These are phyloP conservation scores for Lochmaea crataegi DNA, from an alignment of 2,888 invertebrate species.

Conservation along the genomic window DNA sequence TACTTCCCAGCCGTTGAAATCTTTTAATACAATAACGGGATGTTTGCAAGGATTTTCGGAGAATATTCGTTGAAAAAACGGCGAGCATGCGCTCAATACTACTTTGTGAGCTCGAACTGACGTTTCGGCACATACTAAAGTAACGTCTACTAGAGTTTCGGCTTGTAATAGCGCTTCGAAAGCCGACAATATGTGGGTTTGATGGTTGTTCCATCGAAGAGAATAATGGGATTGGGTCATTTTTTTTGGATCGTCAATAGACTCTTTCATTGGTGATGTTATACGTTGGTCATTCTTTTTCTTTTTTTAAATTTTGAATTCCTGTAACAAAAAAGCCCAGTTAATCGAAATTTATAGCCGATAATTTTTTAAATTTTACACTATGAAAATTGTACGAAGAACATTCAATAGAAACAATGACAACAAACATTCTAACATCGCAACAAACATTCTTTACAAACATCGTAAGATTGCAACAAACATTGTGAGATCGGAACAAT, in stretches of 20 bases:
- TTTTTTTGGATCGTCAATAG: slow-evolving; percentile 25
- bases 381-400: no score
- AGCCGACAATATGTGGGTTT: slow-evolving; percentile 85
- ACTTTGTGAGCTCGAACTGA: slow-evolving; percentile 91
- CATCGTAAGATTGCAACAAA: no score
- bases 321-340: slow-evolving; percentile 53
- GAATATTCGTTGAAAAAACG: slow-evolving; percentile 89
- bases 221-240: slow-evolving; percentile 85
- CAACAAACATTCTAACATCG: no score
- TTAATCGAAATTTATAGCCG: neutral
- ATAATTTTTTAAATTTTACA: no score
- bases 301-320: slow-evolving; percentile 55
- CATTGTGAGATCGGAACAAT: no score
- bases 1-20: slow-evolving; percentile 89
- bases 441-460: no score
- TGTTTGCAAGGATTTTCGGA: slow-evolving; percentile 94
- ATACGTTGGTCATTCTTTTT: slow-evolving; percentile 53
- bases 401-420: no score
- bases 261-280: slow-evolving; percentile 47
- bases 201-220: slow-evolving; percentile 94
- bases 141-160: slow-evolving; percentile 89
- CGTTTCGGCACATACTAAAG: slow-evolving; percentile 87
- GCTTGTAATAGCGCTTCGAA: slow-evolving; percentile 90
- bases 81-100: slow-evolving; percentile 88
- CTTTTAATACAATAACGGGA: slow-evolving; percentile 91